phyloP scores from a whole-genome alignment of 2,797 vertebrate genomes.

The Chelonia mydas region DNA sequence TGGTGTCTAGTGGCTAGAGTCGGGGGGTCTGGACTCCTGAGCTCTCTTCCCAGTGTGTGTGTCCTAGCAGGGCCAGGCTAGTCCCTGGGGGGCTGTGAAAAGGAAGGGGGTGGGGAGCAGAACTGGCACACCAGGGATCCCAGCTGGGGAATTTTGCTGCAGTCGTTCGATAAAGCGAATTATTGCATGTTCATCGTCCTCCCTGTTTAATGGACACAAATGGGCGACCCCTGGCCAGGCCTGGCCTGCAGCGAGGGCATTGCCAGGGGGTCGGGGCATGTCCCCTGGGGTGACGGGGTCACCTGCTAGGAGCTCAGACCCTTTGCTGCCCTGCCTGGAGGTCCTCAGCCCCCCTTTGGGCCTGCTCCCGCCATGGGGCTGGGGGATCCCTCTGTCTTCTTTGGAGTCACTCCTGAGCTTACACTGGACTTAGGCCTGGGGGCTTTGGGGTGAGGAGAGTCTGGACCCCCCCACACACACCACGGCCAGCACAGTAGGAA shows the following conservation, averaged over 20 bases:
- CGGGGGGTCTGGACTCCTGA: not conserved
- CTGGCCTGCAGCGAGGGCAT: not conserved
- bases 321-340: not conserved
- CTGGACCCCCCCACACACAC: not conserved
- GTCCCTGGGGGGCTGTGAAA: too few relatives aligned
- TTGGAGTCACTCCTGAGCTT: not conserved
- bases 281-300: accelerated
- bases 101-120: not conserved
- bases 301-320: not conserved
- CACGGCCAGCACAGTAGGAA: not conserved
- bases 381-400: not conserved
- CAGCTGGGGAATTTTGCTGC: not conserved
- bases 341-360: not conserved
- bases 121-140: not conserved
- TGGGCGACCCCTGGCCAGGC: not conserved
- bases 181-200: too few relatives aligned
- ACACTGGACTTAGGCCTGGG: not conserved
- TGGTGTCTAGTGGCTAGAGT: too few relatives aligned
- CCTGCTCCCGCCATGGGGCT: not conserved
- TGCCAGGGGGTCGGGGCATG: accelerated
- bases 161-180: not conserved
- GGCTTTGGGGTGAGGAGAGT: accelerated
- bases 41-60: not conserved
- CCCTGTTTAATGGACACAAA: not conserved
- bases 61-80: not conserved